Base-by-base conservation (phyloP, 2,797 vertebrate genomes). In the Trematomus bernacchii region DNA sequence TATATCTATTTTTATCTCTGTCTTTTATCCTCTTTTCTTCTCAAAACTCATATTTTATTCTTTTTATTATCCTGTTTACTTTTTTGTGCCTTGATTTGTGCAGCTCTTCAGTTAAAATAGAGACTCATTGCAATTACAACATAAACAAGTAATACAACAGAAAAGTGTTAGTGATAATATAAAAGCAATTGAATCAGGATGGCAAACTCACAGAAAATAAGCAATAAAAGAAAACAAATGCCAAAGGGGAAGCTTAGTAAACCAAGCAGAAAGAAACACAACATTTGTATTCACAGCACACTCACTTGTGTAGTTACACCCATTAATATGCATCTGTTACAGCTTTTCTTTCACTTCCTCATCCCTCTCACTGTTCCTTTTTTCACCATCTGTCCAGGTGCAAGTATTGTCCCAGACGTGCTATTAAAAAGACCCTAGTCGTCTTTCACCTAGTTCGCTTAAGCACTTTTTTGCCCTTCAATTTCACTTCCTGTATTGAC, bases 351-450 rank as follows among this genome's bases (percentile, higher is more conserved):
- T 18, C 15, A 9, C 59, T 30, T 43, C 54, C 23, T 21, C 46
- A 18, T 43, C 27, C 33, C 46, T 16, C 21, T 37, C 16, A 43
- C 40, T 61, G 19, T 58, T 47, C 58, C 10, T 76, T 60, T 53
- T 69, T 42, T 27, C 43, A 0, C 80, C 66, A 73, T 75, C 79
- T 79, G 77, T 72, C 74, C 73, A 81, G 79, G 80, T 76, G 73
- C 50, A 1, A 8, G 18, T 27, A 0, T 75, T 10, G 50, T 42
- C 83, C 70, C 80, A 73, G 74, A 72, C 4, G n/a, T 68, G 78
- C 73, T 51, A 52, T 76, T 80, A 58, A 80, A 53, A 62, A 30
- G n/a, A 74, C 55, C 23, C 47, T 1, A 0, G 3, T 71, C 15
- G 12, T 74, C 61, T 57, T 63, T 70, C 51, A 30, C 64, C 43